Conservation (phyloP, 1,140 invertebrate genomes). For the Sogatella furcifera region DNA sequence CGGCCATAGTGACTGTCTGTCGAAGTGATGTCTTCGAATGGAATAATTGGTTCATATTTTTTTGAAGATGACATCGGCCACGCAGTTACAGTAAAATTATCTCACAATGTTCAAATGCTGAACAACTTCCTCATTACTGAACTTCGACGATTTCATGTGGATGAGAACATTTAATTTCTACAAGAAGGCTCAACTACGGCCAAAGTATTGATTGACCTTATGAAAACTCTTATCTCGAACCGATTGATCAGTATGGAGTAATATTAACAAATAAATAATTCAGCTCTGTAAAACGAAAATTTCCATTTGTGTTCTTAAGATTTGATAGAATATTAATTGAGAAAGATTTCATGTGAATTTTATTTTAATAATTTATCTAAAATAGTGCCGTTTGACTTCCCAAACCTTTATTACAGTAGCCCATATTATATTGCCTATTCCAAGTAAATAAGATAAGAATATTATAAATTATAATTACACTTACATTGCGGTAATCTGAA, state of each 20-base stretch:
- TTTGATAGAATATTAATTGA: no score
- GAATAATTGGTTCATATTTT: background rate
- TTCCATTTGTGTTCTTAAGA: no score
- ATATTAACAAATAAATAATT: no score
- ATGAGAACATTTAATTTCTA: background rate
- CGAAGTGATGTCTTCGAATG: background rate
- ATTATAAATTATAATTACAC: no score
- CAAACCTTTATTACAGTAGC: no score
- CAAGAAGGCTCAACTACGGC: background rate
- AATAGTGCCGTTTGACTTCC: no score
- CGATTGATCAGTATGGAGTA: constrained; percentile 35
- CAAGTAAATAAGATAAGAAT: no score
- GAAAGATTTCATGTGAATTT: no score
- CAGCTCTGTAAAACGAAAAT: no score
- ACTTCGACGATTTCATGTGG: background rate
- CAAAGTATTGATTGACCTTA: background rate
- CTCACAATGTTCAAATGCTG: background rate
- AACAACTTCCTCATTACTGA: background rate
- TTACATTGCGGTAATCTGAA: no score
- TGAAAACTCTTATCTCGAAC: constrained; percentile 15
- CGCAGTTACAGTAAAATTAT: background rate
- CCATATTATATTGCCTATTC: no score
- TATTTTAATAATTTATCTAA: no score
- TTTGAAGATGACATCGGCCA: background rate
- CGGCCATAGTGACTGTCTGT: background rate